A percentile compares a stretch with the other conserved stretches of the same genome.
Evolutionary conservation across 1,140 invertebrate species (phyloP).

Genomic region (Hetaerina americana): DNA sequence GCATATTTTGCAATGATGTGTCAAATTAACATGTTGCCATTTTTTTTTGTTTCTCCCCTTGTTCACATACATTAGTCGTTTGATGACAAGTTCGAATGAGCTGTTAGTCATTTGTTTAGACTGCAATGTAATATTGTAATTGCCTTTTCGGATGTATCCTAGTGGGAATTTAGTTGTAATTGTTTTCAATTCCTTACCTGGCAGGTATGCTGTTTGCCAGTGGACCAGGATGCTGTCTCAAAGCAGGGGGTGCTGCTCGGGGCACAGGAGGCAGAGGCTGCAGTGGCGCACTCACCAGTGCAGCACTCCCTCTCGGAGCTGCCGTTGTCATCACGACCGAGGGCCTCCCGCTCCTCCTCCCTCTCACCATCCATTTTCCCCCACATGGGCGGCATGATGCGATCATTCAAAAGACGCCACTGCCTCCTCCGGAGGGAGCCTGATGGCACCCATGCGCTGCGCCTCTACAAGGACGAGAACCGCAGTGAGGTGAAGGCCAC

Average conservation of each 20-base stretch:
- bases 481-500: conserved; percentile 78
- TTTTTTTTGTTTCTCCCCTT: too few relatives aligned
- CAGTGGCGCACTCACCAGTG: too few relatives aligned
- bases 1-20: too few relatives aligned
- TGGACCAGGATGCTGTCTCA: conserved; percentile 63
- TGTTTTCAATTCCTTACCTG: too few relatives aligned
- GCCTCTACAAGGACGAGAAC: conserved; percentile 86
- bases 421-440: conserved; percentile 78
- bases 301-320: background rate
- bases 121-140: too few relatives aligned
- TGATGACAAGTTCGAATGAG: too few relatives aligned
- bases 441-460: conserved; percentile 79
- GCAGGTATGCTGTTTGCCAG: too few relatives aligned
- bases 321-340: background rate
- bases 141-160: too few relatives aligned
- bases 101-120: too few relatives aligned
- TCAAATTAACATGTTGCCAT: too few relatives aligned
- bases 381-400: conserved; percentile 71
- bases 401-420: conserved; percentile 82
- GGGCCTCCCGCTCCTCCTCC: background rate
- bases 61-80: too few relatives aligned
- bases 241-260: conserved; percentile 84
- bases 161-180: too few relatives aligned
- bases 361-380: conserved; percentile 46
- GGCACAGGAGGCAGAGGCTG: conserved; percentile 78